phyloP scores from a whole-genome alignment of 64 coral and sea anemone species.

The Acropora tenuis region DNA sequence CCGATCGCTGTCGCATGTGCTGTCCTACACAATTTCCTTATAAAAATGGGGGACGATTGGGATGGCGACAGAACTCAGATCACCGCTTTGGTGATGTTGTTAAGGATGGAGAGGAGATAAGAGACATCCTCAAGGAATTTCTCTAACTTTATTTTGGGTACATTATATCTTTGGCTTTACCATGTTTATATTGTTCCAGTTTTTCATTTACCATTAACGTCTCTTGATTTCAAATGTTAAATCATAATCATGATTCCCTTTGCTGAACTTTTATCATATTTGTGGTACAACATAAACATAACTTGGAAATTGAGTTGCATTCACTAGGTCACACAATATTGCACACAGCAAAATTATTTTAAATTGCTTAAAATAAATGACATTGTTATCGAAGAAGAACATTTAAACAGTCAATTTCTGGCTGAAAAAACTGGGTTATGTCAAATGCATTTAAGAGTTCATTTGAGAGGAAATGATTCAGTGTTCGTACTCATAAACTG shows the following conservation, averaged over 20 bases:
- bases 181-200: conserved; percentile 3
- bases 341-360: neutral
- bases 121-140: conserved; percentile 68
- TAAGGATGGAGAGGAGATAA: conserved; percentile 63
- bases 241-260: neutral
- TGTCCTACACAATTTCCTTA: conserved; percentile 3
- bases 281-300: conserved; percentile 27
- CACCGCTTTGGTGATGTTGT: conserved; percentile 36
- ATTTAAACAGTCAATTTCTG: conserved; percentile 17
- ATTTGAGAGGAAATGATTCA: neutral
- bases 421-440: neutral
- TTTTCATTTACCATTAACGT: conserved; percentile 17
- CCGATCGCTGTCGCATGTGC: conserved; percentile 32
- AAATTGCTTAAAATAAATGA: conserved; percentile 1
- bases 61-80: conserved; percentile 49
- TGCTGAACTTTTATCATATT: conserved; percentile 26
- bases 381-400: conserved; percentile 27
- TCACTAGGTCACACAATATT: conserved; percentile 15
- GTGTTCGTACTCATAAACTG: conserved; percentile 2
- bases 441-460: conserved; percentile 17
- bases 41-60: conserved; percentile 23
- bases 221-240: conserved; percentile 1
- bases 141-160: conserved; percentile 12
- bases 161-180: neutral
- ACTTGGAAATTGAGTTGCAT: conserved; percentile 20